phyloP scores from a whole-genome alignment of 53 echinoderm and acorn worm genomes.

The Hippasteria phrygiana region DNA sequence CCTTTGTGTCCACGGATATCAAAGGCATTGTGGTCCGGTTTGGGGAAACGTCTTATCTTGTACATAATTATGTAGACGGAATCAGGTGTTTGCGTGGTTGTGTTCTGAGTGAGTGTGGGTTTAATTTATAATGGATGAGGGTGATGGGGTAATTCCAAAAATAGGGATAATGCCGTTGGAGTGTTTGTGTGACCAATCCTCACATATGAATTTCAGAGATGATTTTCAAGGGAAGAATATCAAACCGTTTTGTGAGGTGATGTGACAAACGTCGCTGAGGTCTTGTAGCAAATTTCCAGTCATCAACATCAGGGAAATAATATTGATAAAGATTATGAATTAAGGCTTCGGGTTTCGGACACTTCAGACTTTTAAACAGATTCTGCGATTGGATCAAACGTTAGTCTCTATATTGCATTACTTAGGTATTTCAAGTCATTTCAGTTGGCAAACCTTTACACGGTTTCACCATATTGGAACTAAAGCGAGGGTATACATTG shows the following conservation, averaged over 20 bases:
- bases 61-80: not conserved
- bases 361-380: too few species aligned
- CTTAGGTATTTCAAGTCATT: too few species aligned
- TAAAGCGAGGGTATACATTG: too few species aligned
- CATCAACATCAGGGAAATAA: not conserved
- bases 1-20: not conserved
- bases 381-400: too few species aligned
- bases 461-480: too few species aligned
- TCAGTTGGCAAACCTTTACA: too few species aligned
- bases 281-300: not conserved
- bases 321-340: too few species aligned
- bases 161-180: not conserved
- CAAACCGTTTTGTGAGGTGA: not conserved
- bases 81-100: conserved; percentile 37
- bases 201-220: not conserved
- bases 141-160: not conserved
- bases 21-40: conserved; percentile 3
- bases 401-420: too few species aligned
- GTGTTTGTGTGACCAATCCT: not conserved
- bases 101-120: conserved; percentile 44
- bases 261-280: not conserved
- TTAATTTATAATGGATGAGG: conserved; percentile 22
- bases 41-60: conserved; percentile 41
- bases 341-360: too few species aligned
- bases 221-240: not conserved